A percentile compares a stretch with the other conserved stretches of the same genome.
phyloP scores from a whole-genome alignment of 2,888 invertebrate species.

The Willowsia nigromaculata region DNA sequence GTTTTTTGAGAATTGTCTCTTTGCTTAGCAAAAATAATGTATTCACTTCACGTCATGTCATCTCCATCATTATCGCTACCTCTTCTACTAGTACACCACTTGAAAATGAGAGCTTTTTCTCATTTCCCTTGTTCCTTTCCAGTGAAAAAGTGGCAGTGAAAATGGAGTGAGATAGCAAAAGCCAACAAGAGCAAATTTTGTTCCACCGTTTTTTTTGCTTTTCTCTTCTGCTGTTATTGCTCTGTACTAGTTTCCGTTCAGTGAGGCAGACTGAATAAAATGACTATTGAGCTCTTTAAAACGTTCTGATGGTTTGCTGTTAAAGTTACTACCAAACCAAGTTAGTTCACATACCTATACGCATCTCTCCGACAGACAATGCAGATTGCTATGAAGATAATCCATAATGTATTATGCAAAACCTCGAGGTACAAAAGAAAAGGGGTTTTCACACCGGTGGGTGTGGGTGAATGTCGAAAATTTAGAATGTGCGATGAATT shows the following conservation, averaged over 20 bases:
- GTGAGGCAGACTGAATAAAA: not conserved
- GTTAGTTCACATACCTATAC: too few species aligned
- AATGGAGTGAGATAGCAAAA: not conserved
- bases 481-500: not conserved
- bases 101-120: too few species aligned
- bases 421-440: not conserved
- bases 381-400: not conserved
- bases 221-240: not conserved
- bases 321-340: too few species aligned
- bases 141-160: not conserved
- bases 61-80: not conserved
- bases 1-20: not conserved
- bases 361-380: not conserved
- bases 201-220: too few species aligned
- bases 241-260: not conserved
- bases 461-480: not conserved
- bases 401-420: slow-evolving; percentile 18
- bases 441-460: not conserved
- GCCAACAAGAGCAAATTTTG: too few species aligned
- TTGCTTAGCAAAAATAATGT: not conserved
- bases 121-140: too few species aligned
- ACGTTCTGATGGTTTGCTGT: too few species aligned
- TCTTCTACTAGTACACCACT: not conserved
- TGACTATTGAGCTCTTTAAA: too few species aligned
- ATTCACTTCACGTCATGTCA: slow-evolving; percentile 45